A percentile compares a stretch with the other conserved stretches of the same genome.
These are phyloP conservation scores for Nannospalax galili DNA, from an alignment of 2,113 vertebrate genomes.

Conservation along the genomic window DNA sequence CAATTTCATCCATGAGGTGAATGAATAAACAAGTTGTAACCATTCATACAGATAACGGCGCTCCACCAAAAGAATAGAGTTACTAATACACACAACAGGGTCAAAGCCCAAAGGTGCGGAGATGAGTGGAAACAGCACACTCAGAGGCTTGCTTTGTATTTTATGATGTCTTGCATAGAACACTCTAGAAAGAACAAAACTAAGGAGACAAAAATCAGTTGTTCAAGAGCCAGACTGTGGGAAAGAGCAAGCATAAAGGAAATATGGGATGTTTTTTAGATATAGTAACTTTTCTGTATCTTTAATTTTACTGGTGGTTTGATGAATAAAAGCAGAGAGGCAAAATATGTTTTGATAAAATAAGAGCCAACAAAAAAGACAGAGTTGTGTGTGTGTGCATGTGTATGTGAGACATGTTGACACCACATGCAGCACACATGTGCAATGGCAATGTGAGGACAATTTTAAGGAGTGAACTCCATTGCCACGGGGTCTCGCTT, in stretches of 20 bases:
- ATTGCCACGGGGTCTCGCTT: neutral
- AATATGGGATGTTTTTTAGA: neutral
- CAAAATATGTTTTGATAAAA: neutral
- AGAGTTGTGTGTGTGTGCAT: neutral
- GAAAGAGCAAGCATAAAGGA: neutral
- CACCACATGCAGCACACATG: neutral
- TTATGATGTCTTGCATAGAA: neutral
- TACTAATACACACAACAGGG: neutral
- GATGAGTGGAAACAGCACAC: neutral
- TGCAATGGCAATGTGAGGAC: neutral
- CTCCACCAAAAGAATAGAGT: neutral
- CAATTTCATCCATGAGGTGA: neutral
- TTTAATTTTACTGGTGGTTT: neutral
- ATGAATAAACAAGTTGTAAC: neutral
- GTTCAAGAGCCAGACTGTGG: neutral
- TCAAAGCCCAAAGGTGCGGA: neutral
- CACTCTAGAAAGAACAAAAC: neutral
- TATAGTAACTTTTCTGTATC: neutral
- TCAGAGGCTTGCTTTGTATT: neutral
- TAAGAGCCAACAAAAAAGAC: neutral
- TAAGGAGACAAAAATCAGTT: neutral
- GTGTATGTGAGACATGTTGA: neutral
- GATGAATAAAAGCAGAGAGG: neutral
- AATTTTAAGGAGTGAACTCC: neutral
- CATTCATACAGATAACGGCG: neutral